These are phyloP conservation scores for Mugil cephalus DNA, from an alignment of 2,113 vertebrate species.

Conservation along the genomic window DNA sequence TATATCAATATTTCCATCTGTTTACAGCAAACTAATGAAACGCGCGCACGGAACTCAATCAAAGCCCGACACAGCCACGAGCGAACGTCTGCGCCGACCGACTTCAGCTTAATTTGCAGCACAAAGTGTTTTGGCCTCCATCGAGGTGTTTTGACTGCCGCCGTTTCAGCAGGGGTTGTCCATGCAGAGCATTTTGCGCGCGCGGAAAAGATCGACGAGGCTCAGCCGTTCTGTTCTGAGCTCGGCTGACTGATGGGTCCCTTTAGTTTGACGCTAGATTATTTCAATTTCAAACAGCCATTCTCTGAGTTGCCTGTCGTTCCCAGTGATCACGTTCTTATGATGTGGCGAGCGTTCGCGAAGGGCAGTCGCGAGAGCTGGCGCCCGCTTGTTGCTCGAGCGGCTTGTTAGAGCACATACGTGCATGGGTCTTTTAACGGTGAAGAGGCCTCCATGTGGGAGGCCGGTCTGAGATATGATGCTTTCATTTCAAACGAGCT, in stretches of 20 bases:
- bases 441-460: conserved; percentile 5
- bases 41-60: conserved; percentile 12
- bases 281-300: conserved; percentile 63
- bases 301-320: conserved; percentile 43
- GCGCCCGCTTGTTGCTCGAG: conserved; percentile 42
- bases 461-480: conserved; percentile 24
- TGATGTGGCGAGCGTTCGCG: conserved; percentile 26
- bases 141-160: conserved; percentile 43
- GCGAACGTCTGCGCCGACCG: conserved; percentile 26
- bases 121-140: conserved; percentile 41
- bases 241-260: conserved; percentile 59
- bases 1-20: conserved; percentile 51
- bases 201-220: conserved; percentile 24
- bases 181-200: conserved; percentile 2
- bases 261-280: conserved; percentile 43
- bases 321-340: conserved; percentile 39
- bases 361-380: conserved; percentile 14
- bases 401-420: conserved; percentile 15
- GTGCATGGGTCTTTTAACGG: conserved; percentile 30
- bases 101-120: conserved; percentile 14
- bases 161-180: conserved; percentile 19
- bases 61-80: conserved; percentile 21
- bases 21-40: conserved; percentile 45
- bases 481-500: conserved; percentile 53
- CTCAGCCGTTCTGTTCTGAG: conserved; percentile 26